Base-by-base conservation (phyloP, 1,140 invertebrate genomes). In the Platyscapa corneri region DNA sequence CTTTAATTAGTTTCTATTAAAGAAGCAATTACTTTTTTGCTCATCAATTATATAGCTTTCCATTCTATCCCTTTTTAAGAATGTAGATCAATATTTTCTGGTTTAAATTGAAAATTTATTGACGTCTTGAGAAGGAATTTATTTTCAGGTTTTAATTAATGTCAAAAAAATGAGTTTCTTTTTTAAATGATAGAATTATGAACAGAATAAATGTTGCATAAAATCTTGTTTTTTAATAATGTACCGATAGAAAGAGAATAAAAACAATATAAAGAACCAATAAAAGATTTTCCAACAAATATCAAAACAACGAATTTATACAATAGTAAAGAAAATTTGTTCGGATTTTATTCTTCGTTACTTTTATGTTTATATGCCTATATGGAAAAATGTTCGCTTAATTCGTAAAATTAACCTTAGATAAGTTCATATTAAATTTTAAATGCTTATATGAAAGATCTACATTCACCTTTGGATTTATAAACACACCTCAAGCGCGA, bases 31-130 rank as follows among this genome's bases (percentile, higher is more conserved):
- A n/a, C 23, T 74, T 74, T 74, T 74, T 42, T 39, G 27, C 70
- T 74, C 39, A 74, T 74, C 27, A 74, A 39, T 74, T 42, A 74
- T 74, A 42, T 74, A 42, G 39, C 39, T 42, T 74, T 74, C 39
- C 8, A 74, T 74, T 74, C 39, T 74, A 39, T 42, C 6, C 23
- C 37, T n/a, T 74, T 74, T 42, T 42, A 42, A 23, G 23, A 42
- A 42, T 74, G 27, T 74, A 42, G 39, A 74, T 74, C 70, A 74
- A 74, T 74, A 74, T 27, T 39, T 74, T 74, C 37, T 42, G 42
- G 39, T 74, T 42, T 42, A 42, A 42, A 42, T 74, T 16, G 37
- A 42, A 74, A 42, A 42, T 74, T 42, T 37, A 70, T 70, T 37
- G 16, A 70, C 6, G 32, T 42, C 7, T 74, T 42, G 8, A 7